These are phyloP conservation scores for Melanophora roralis DNA, from an alignment of 2,888 invertebrate genomes.

Conservation along the genomic window DNA sequence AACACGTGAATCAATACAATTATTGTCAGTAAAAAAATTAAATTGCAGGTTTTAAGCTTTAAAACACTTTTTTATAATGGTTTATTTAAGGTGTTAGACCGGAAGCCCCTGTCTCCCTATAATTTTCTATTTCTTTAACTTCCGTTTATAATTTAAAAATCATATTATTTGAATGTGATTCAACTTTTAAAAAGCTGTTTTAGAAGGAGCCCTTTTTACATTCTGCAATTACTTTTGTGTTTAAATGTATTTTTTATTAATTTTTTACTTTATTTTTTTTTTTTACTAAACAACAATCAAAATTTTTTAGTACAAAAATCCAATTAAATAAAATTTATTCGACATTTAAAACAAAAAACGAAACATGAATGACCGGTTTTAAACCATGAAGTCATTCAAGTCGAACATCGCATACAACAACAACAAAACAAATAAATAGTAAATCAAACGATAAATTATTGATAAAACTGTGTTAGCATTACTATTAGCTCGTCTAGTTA, in stretches of 20 bases:
- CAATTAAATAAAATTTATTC: conserved; percentile 5
- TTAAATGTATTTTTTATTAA: neutral
- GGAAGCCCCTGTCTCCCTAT: neutral
- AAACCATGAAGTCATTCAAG: conserved; percentile 55
- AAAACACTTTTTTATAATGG: neutral
- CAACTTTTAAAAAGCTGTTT: neutral
- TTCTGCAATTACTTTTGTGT: neutral
- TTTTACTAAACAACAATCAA: neutral
- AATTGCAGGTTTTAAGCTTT: neutral
- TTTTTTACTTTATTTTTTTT: neutral
- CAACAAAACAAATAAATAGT: neutral
- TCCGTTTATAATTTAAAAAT: neutral
- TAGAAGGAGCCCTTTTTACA: neutral
- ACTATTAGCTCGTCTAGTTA: too few relatives aligned
- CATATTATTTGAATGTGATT: too few relatives aligned
- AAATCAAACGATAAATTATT: conserved; percentile 4
- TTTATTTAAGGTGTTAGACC: conserved; percentile 17
- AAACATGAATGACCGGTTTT: conserved; percentile 61
- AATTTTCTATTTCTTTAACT: neutral
- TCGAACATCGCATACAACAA: conserved; percentile 21
- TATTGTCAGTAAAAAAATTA: conserved; percentile 27
- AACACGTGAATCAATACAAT: conserved; percentile 16
- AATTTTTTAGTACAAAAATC: conserved; percentile 8
- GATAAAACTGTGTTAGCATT: too few relatives aligned
- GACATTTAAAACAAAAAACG: conserved; percentile 17